Base-by-base conservation (phyloP, 2,113 vertebrate species). In the Danionella cerebrum region DNA sequence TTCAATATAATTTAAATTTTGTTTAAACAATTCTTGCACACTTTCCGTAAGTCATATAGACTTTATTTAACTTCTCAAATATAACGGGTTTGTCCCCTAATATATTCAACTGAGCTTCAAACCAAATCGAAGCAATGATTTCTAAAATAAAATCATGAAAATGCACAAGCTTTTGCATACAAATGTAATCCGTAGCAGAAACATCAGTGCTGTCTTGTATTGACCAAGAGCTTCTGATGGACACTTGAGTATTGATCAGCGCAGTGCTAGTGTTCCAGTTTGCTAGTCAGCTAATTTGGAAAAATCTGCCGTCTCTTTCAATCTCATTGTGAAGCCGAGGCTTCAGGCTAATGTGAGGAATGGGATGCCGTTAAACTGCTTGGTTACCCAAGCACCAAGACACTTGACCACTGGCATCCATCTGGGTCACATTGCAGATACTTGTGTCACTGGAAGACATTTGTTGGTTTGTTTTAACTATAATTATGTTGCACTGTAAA, bases 251-350 rank as follows among this genome's bases (percentile, higher is more conserved):
- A 77, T 71, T 59, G 75, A 71, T 62, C 42, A 68, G 45, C n/a
- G n/a, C n/a, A n/a, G n/a, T n/a, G n/a, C 68, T 53, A 53, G 67
- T 47, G 64, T 74, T 68, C 50, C 51, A 42, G 63, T 41, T 65
- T 55, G 67, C 54, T 47, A 63, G 45, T 33, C 57, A 25, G 44
- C 11, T 74, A 54, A 74, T 77, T 74, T 47, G 52, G 71, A 77
- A 68, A 77, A 71, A 77, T 71, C 62, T 68, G 57, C 64, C 53
- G 67, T 67, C 53, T 50, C 27, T 59, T 31, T 52, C 14, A 11
- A 45, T 41, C 24, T 24, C 21, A 1, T 7, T 12, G 12, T 55
- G 38, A 67, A 29, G n/a, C 36, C 21, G 21, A 31, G 14, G 21
- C 8, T 3, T 12, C 9, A 33, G 14, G 51, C 10, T 3, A 7